Percentiles rank a stretch among this genome's conserved stretches.
phyloP scores from a whole-genome alignment of 2,113 vertebrate genomes.

The Ictalurus punctatus region DNA sequence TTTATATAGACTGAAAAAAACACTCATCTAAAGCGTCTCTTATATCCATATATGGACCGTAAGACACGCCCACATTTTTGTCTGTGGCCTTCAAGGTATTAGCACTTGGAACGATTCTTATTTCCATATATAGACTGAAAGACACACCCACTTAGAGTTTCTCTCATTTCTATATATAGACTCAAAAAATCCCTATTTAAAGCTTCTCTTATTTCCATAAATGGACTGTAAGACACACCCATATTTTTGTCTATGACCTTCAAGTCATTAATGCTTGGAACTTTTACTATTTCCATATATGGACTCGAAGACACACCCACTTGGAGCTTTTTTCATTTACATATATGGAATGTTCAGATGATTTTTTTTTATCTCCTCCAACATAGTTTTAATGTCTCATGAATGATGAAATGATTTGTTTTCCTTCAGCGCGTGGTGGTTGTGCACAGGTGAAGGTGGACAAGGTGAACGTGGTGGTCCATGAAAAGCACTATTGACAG shows the following conservation, averaged over 20 bases:
- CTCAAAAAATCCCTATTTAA: not conserved
- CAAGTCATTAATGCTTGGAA: not conserved
- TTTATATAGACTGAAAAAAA: not conserved
- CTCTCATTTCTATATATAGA: not conserved
- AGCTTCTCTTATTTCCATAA: not conserved
- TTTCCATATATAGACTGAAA: not conserved
- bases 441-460: conserved; percentile 43
- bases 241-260: not conserved
- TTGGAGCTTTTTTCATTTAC: no score
- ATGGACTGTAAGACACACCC: not conserved
- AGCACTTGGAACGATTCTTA: not conserved
- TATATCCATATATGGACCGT: not conserved
- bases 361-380: not conserved
- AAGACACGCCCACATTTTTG: not conserved
- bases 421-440: not conserved
- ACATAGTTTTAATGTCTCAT: not conserved
- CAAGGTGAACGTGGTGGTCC: conserved; percentile 56
- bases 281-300: no score
- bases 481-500: conserved; percentile 70
- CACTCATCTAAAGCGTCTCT: not conserved
- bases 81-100: not conserved
- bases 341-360: not conserved
- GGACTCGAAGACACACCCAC: no score
- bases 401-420: not conserved
- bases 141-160: not conserved